Percentiles rank a stretch among this genome's conserved stretches.
phyloP scores from a whole-genome alignment of 1,140 invertebrate species.

The Asobara japonica region DNA sequence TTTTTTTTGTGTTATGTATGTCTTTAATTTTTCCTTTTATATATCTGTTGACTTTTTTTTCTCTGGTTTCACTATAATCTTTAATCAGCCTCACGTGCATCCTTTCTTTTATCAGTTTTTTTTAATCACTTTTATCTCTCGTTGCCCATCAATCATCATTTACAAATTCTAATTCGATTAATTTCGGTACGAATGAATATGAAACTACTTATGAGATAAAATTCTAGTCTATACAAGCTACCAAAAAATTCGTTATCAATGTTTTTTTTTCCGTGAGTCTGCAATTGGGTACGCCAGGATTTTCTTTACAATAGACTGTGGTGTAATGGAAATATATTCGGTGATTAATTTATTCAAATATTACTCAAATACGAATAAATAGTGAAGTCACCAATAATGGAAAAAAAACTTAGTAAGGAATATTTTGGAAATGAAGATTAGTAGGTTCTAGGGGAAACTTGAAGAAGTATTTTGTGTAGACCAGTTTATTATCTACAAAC shows the following conservation, averaged over 20 bases:
- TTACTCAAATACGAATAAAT: no score
- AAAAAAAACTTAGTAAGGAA: no score
- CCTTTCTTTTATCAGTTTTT: neutral
- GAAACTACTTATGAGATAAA: constrained; percentile 55
- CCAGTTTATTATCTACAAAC: no score
- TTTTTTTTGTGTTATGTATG: neutral
- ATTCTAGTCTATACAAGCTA: constrained; percentile 54
- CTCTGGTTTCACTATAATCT: constrained; percentile 6
- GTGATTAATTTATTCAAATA: no score
- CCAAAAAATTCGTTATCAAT: neutral
- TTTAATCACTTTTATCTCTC: constrained; percentile 26
- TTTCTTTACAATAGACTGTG: no score
- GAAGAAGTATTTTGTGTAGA: no score
- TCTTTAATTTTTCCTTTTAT: constrained; percentile 16
- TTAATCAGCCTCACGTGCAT: constrained; percentile 13
- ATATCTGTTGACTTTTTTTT: neutral
- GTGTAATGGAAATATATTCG: no score
- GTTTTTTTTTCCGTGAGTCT: neutral
- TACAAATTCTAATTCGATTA: constrained; percentile 53
- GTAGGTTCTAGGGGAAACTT: no score
- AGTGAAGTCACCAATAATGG: no score
- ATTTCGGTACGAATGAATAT: constrained; percentile 49
- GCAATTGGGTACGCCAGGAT: constrained; percentile 21
- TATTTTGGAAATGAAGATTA: no score
- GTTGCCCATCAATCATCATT: constrained; percentile 43